Base-by-base conservation (phyloP, 2,113 vertebrate genomes). In the Gambusia affinis region DNA sequence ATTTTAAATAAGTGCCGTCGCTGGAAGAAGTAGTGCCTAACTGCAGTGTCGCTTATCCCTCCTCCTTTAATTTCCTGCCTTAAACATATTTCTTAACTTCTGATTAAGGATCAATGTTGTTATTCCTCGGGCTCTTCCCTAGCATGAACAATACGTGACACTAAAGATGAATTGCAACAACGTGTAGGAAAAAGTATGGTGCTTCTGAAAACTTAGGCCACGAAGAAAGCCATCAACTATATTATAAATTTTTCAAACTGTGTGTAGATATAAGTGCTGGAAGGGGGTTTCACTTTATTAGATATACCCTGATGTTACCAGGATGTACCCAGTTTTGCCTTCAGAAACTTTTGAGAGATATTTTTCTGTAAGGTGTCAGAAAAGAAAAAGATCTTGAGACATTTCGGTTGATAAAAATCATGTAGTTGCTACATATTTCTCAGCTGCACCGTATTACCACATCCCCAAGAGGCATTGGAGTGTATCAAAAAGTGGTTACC, bases 1-100 rank as follows among this genome's bases (percentile, higher is more conserved):
- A 65, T 76, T 68, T 74, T 72, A 64, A 76, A 84, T 73, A 67
- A 68, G 63, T 19, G 57, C 24, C 8, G 4, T 66, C 60, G 39
- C 63, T 66, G 6, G 1, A 7, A 73, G 44, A 67, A 27, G 14
- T 44, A 24, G 4, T n/a, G 60, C 64, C 24, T 22, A 60, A 29
- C 33, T 63, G 12, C 17, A 24, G 5, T 44, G 42, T 4, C 54
- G 19, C 57, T 64, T 33, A 60, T 31, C 14, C 17, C 24, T 77
- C 27, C 28, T 12, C 5, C 31, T 35, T 64, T 42, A 33, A 73
- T 22, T 31, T 28, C 8, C 51, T 19, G 7, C 39, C 62, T 17
- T 57, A 15, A 8, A 37, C 14, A 29, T 28, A 24, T 7, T 42
- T 60, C 8, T 67, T 4, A 57, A 57, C 51, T 57, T 57, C 51